These are phyloP conservation scores for Laticauda laticaudata DNA, from an alignment of 2,113 vertebrate genomes.

Conservation along the genomic window DNA sequence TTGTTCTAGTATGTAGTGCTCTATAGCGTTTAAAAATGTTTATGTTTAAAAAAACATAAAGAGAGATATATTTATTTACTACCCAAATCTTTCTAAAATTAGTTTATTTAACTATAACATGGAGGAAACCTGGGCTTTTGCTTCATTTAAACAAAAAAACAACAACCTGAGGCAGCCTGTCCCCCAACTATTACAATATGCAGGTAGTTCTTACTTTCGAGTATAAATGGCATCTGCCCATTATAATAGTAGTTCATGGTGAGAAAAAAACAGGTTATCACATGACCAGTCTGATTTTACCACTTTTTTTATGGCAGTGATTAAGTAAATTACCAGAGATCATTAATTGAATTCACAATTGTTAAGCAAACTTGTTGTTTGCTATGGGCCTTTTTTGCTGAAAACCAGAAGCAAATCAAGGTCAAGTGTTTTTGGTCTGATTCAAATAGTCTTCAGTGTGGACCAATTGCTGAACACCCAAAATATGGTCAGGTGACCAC, in stretches of 20 bases:
- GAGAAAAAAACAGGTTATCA: not conserved
- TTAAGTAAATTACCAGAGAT: not conserved
- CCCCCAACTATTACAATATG: not conserved
- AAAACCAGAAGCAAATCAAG: not conserved
- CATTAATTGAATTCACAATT: not conserved
- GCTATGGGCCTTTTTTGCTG: not conserved
- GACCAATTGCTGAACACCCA: not conserved
- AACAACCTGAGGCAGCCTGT: not conserved
- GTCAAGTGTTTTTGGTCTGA: not conserved
- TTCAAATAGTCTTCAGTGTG: not conserved
- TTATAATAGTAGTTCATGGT: not conserved
- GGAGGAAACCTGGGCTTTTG: not conserved
- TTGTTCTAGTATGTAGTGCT: no score
- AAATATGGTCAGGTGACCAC: not conserved
- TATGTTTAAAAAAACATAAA: conserved; percentile 3
- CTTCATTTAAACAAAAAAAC: not conserved
- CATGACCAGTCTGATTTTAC: not conserved
- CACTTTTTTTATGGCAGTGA: not conserved
- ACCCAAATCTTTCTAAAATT: not conserved
- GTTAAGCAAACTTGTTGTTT: not conserved
- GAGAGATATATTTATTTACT: not conserved
- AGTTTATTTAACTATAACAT: not conserved
- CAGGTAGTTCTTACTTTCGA: not conserved
- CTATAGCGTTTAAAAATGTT: no score
- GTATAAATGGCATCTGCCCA: not conserved